Percentiles rank a stretch among this genome's conserved stretches.
These are phyloP conservation scores for Aldrovandia affinis DNA, from an alignment of 2,797 vertebrate genomes.

Conservation along the genomic window DNA sequence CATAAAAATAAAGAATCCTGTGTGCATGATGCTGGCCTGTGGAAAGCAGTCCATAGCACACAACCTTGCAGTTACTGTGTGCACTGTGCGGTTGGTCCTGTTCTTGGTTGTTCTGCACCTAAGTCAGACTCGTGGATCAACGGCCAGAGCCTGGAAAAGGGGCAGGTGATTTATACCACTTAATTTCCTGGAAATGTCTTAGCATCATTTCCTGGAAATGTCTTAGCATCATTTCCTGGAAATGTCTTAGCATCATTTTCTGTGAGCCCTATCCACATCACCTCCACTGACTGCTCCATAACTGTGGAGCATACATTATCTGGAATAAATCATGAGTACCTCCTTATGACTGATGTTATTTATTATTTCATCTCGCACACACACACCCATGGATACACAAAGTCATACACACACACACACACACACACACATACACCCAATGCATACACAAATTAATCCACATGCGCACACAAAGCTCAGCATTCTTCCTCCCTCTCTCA, in stretches of 20 bases:
- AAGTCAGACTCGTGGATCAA: too few relatives aligned
- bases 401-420: conserved; percentile 1
- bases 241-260: not conserved
- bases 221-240: not conserved
- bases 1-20: not conserved
- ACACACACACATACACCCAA: not conserved
- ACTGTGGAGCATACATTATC: too few relatives aligned
- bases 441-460: not conserved
- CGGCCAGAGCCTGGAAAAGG: too few relatives aligned
- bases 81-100: not conserved
- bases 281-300: not conserved
- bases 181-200: too few relatives aligned
- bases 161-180: too few relatives aligned
- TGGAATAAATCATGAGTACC: too few relatives aligned
- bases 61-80: not conserved
- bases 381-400: not conserved
- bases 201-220: too few relatives aligned
- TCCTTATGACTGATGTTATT: not conserved
- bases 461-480: not conserved
- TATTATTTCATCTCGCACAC: not conserved
- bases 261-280: not conserved
- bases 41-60: conserved; percentile 10
- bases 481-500: not conserved
- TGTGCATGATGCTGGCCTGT: not conserved
- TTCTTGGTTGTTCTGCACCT: not conserved